Conservation (phyloP, 2,113 vertebrate species). For the Aegithalos caudatus region DNA sequence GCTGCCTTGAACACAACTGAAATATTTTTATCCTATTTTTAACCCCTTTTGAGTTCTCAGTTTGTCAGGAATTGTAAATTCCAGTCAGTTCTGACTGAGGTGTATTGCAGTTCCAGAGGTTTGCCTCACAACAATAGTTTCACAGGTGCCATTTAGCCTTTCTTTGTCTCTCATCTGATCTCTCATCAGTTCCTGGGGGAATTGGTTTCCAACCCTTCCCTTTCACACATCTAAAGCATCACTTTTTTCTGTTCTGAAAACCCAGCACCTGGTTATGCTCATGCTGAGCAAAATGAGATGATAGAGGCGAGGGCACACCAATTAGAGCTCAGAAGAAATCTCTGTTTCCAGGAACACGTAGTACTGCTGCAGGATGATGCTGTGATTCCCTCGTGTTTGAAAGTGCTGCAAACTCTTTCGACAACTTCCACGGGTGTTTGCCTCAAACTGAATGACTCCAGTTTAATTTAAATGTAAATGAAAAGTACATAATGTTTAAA, state of each 20-base stretch:
- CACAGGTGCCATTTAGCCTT: background rate
- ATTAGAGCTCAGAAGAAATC: background rate
- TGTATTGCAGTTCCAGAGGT: background rate
- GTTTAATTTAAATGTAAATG: constrained; percentile 58
- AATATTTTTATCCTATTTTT: background rate
- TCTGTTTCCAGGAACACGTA: background rate
- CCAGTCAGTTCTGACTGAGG: background rate
- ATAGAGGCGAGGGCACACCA: background rate
- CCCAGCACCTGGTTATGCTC: background rate
- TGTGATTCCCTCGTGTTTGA: background rate
- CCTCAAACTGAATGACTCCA: background rate
- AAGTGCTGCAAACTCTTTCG: background rate
- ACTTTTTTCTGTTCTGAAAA: background rate
- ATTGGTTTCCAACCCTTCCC: background rate
- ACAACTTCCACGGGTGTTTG: background rate
- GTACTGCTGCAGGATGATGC: background rate
- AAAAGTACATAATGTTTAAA: background rate
- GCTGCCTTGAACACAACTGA: background rate
- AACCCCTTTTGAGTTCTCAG: background rate
- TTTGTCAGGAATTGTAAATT: background rate
- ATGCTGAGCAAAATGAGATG: background rate
- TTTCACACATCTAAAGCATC: background rate
- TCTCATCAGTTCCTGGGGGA: background rate
- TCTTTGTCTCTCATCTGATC: background rate
- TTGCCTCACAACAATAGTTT: background rate